Evolutionary conservation across 2,113 vertebrate genomes (phyloP), one percentile per base, ranked within the genome.

Genomic region (Thunnus thynnus): DNA sequence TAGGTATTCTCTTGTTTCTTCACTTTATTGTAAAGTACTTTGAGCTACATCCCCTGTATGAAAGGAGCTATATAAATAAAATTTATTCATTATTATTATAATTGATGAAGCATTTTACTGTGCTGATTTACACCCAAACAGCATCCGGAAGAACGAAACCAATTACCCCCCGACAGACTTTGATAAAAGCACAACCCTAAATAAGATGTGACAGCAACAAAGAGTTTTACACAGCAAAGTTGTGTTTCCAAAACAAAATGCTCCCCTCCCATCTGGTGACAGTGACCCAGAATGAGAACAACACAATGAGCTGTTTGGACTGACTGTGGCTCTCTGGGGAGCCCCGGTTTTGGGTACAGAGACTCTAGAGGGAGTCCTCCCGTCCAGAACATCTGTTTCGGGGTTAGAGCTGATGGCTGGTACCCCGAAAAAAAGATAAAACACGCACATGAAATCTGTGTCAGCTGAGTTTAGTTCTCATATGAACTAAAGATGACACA

Each of bases 201-300:
- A 44, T 25, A 44, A 61, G 51, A 55, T 51, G 54, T 25, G 61
- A 77, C n/a, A 47, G 44, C 47, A 48, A 75, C 55, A 75, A 54
- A 83, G 16, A 70, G 30, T 76, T 88, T 81, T 48, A 27, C 20
- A 0, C 46, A 72, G 61, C 36, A 79, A 72, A 88, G 69, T 52
- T 70, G 30, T 57, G 60, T 76, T 85, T 76, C 60, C 30, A 54
- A 56, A 81, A 72, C 30, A 78, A 41, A 80, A 83, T 2, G 16
- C 56, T 13, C 50, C 57, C 55, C 41, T 73, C 63, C 36, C 30
- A 44, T 32, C 76, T 72, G 63, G 17, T 78, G 72, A 89, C 47
- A 41, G 62, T 85, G 85, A 90, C 90, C 89, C 78, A 93, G 87
- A 93, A 90, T 78, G 46, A 70, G 82, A 82, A 82, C 72, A 72